phyloP scores from a whole-genome alignment of 2,113 vertebrate species.

The Seriola quinqueradiata region DNA sequence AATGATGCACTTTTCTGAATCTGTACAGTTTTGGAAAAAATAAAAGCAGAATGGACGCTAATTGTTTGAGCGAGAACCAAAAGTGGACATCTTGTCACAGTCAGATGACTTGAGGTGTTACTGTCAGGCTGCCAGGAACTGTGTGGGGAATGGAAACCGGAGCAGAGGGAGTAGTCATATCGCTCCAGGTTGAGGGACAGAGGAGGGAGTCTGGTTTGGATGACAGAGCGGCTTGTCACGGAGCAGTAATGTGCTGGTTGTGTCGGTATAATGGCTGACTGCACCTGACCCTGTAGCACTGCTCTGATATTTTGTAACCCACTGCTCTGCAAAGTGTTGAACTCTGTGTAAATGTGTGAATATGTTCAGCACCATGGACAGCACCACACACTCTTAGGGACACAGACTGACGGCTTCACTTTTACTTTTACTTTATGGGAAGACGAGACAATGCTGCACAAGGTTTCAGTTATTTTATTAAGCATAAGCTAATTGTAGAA shows the following conservation, averaged over 20 bases:
- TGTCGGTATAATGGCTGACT: conserved; percentile 8
- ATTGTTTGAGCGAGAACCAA: conserved; percentile 5
- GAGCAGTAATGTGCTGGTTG: conserved; percentile 30
- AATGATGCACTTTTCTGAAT: conserved; percentile 22
- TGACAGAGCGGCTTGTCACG: conserved; percentile 25
- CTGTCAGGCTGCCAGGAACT: conserved; percentile 39
- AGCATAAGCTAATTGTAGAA: too few relatives aligned
- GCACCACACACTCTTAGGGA: neutral
- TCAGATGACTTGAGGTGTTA: conserved; percentile 32
- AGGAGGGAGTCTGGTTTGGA: neutral
- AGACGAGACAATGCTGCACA: too few relatives aligned
- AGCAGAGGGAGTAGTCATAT: conserved; percentile 50
- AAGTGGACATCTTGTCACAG: conserved; percentile 10
- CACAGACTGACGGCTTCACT: neutral
- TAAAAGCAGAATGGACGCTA: neutral
- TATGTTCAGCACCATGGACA: conserved; percentile 33
- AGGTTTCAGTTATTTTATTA: too few relatives aligned
- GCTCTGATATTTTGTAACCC: conserved; percentile 2
- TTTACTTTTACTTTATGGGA: neutral
- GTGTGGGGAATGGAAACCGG: conserved; percentile 26
- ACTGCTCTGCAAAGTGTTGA: conserved; percentile 17
- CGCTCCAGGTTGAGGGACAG: conserved; percentile 29
- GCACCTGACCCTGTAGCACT: neutral
- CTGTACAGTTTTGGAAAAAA: neutral
- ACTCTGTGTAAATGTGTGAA: neutral